Base-by-base conservation (phyloP, 2,888 invertebrate genomes). In the Drosophila nr. perissopoda region DNA sequence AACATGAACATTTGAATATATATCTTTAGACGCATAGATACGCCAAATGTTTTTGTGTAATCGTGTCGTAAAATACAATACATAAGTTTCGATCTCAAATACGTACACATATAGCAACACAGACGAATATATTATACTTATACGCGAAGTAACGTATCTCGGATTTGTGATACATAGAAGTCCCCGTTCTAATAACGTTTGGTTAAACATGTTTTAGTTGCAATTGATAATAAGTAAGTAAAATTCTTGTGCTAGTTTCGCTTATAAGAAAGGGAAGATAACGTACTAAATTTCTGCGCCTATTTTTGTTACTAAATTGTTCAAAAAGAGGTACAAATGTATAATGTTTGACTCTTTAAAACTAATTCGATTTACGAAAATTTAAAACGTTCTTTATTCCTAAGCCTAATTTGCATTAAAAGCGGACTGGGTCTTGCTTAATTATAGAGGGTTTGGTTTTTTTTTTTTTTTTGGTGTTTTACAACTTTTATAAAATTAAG, bases 91-190 rank as follows among this genome's bases (percentile, higher is more conserved):
- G 54, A 67, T 64, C 40, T 63, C 68, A 68, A 58, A 62, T 81
- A 74, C 63, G 76, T 84, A 84, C 84, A 84, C 84, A 84, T 84
- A 73, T 84, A 88, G 87, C 81, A 84, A 84, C 84, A 84, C 71
- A 74, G 73, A 74, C 73, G 83, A 73, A 75, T 71, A 80, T 71
- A 66, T 31, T 69, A 82, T 74, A 70, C 48, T 72, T 69, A 63
- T 73, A 68, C 53, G 57, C 57, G 64, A 80, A 65, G 31, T 74
- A 81, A 74, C 54, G 31, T 59, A 60, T 66, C 6, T 58, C 31
- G 58, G 58, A 56, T 58, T 63, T 57, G 62, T 65, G 74, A 48
- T 48, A 58, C 36, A 40, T 73, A 61, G 38, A 36, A 45, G 25
- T 70, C 29, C 27, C 49, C 58, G 45, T 51, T 59, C 53, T 49